phyloP scores from a whole-genome alignment of 2,113 vertebrate species.

The Channa argus region DNA sequence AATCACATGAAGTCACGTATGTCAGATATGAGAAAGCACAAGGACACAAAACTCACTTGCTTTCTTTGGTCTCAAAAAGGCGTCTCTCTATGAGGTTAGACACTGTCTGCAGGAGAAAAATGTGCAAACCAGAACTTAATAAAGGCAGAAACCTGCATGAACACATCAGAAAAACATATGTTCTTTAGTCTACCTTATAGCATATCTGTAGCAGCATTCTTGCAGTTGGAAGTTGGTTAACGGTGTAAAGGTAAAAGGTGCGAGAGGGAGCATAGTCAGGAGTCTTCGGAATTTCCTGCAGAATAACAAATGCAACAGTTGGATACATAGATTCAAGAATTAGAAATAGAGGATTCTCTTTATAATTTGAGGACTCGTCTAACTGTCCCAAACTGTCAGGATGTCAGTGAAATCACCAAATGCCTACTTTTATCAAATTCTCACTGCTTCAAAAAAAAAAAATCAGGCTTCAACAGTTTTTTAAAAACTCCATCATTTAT shows the following conservation, averaged over 20 bases:
- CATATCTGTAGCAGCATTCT: conserved; percentile 91
- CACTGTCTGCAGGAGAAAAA: conserved; percentile 84
- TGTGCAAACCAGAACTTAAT: conserved; percentile 9
- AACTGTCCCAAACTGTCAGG: background rate
- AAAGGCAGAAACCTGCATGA: background rate
- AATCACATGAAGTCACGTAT: no score
- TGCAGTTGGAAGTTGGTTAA: conserved; percentile 86
- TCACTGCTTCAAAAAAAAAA: background rate
- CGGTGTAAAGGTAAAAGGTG: conserved; percentile 95
- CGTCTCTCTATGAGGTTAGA: conserved; percentile 93
- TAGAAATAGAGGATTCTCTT: background rate
- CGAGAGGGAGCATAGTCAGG: conserved; percentile 94
- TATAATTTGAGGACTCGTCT: background rate
- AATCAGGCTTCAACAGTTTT: background rate
- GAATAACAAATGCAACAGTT: conserved; percentile 18
- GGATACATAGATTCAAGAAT: background rate
- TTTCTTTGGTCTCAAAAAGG: conserved; percentile 91
- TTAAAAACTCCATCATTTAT: conserved; percentile 23
- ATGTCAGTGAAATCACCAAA: background rate
- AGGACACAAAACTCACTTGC: conserved; percentile 87
- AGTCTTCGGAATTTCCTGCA: conserved; percentile 95
- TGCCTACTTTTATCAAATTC: conserved; percentile 4
- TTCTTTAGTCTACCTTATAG: conserved; percentile 86
- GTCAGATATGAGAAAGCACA: background rate
- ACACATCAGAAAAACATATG: background rate